A percentile compares a stretch with the other conserved stretches of the same genome.
These are phyloP conservation scores for western clawed frog (Xenopus tropicalis) DNA, from an alignment of 2,113 vertebrate species.

Conservation along the genomic window DNA sequence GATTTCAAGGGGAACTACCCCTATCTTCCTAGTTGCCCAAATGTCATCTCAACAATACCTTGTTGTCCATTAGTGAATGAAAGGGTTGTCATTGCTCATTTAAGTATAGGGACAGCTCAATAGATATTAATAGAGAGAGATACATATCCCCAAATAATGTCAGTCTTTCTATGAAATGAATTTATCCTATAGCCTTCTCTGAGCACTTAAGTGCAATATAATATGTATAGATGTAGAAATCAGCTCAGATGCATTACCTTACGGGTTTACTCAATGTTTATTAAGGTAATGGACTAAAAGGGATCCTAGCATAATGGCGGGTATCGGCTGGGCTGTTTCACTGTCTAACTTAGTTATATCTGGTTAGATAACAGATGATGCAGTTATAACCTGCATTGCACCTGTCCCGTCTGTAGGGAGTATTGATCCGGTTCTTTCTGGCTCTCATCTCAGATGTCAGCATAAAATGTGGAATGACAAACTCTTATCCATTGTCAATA, in stretches of 20 bases:
- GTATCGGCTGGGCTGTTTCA: neutral
- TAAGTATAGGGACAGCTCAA: too few species aligned
- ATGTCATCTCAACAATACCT: too few species aligned
- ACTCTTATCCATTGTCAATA: constrained; percentile 16
- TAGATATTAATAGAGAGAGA: too few species aligned
- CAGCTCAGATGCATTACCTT: constrained; percentile 11
- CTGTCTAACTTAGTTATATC: constrained; percentile 32
- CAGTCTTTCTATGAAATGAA: too few species aligned
- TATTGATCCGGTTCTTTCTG: constrained; percentile 18
- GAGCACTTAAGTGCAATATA: constrained; percentile 20
- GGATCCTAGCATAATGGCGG: neutral
- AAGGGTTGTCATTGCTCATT: too few species aligned
- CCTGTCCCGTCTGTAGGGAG: constrained; percentile 2
- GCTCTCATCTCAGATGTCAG: constrained; percentile 3
- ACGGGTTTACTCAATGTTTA: constrained; percentile 11
- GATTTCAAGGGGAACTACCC: too few species aligned
- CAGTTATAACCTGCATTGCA: neutral
- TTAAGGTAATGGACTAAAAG: constrained; percentile 12
- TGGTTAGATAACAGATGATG: constrained; percentile 20
- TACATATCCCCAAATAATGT: too few species aligned
- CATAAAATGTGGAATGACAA: constrained; percentile 25
- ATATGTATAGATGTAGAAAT: constrained; percentile 9
- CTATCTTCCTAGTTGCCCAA: too few species aligned
- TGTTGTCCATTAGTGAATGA: too few species aligned
- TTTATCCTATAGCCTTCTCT: too few species aligned